Evolutionary conservation across 2,797 vertebrate species (phyloP), one percentile per base, ranked within the genome.

Genomic region (Chaetophractus vellerosus): DNA sequence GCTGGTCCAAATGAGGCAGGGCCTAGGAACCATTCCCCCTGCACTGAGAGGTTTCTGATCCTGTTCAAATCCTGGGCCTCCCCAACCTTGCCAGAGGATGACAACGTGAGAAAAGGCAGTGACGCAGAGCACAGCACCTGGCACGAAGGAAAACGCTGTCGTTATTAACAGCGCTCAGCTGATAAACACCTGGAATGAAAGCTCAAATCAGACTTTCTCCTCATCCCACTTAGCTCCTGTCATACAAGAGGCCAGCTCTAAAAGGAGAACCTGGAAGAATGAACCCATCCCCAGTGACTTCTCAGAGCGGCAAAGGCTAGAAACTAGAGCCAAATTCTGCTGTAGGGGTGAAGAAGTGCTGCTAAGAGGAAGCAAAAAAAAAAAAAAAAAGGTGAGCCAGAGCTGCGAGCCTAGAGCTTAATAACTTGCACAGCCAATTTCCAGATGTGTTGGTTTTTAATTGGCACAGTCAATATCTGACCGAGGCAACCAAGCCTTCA

Each of bases 401-500:
- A 24, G 45, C 6, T 7, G 18, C 55, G 18, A 3, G n/a, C 31
- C 9, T 11, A 88, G 5, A 45, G n/a, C 57, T 9, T 9, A 61
- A 2, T 41, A 41, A 45, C 8, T 0, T 14, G 11, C 26, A 45
- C 7, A 11, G 7, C 59, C 50, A 33, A 21, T n/a, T 45, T 89
- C 64, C 7, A 57, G 83, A 50, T 6, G 3, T 33, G 8, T 2
- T 16, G 12, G 50, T 26, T 68, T 61, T 31, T 61, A 28, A 9
- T 36, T 14, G 55, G 38, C 75, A 76, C 48, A 59, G 8, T n/a
- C 72, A 88, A 2, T 9, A 41, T 12, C 0, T 15, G 15, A 78
- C n/a, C 1, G 0, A 28, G 8, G 1, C 75, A 66, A 59, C 36
- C 28, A 72, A 66, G 15, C 15, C 15, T 52, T 31, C 16, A 0